Percentiles rank a stretch among this genome's conserved stretches.
Evolutionary conservation across 2,113 vertebrate species (phyloP).

Genomic region (Acanthisitta chloris): DNA sequence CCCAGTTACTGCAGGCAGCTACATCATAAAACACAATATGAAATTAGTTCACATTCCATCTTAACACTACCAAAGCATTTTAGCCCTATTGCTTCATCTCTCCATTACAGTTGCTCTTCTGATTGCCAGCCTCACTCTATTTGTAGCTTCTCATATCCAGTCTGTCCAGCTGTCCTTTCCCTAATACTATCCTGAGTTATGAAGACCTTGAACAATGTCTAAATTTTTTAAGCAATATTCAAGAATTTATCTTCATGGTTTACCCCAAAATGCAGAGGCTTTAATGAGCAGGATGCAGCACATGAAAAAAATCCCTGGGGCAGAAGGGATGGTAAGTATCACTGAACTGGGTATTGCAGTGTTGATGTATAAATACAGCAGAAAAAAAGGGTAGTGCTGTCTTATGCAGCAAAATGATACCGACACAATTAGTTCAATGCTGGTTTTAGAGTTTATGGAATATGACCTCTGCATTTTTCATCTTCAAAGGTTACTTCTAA

Average conservation of each 20-base stretch:
- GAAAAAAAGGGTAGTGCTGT: slow-evolving; percentile 20
- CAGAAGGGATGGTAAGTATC: background rate
- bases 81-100: background rate
- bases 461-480: slow-evolving; percentile 71
- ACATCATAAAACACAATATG: background rate
- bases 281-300: background rate
- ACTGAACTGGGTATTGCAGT: background rate
- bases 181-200: background rate
- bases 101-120: background rate
- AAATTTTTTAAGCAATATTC: background rate
- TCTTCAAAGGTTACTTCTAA: slow-evolving; percentile 73
- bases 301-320: background rate
- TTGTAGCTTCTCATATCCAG: background rate
- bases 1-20: background rate
- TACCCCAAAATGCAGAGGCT: background rate
- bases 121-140: background rate
- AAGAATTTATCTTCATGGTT: background rate
- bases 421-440: slow-evolving; percentile 69
- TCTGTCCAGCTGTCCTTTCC: background rate
- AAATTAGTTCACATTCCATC: background rate
- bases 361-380: slow-evolving; percentile 7
- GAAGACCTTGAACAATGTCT: background rate
- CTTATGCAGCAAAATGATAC: slow-evolving; percentile 52
- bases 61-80: background rate
- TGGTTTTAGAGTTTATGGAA: slow-evolving; percentile 66